A percentile compares a stretch with the other conserved stretches of the same genome.
phyloP scores from a whole-genome alignment of 2,113 vertebrate species.

The Athene cunicularia region DNA sequence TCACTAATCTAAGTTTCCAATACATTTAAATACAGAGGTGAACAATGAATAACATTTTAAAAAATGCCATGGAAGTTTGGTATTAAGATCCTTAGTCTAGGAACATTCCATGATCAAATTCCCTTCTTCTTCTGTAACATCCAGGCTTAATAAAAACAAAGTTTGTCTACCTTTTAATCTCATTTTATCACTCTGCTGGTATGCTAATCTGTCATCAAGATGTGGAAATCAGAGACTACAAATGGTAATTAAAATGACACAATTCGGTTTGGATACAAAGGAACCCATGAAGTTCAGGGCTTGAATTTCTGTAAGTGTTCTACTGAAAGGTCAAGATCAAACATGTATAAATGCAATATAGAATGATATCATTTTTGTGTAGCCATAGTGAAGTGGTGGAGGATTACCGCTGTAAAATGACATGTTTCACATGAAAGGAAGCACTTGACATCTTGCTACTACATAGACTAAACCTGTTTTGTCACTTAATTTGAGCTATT shows the following conservation, averaged over 20 bases:
- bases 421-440: not conserved
- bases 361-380: not conserved
- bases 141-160: slow-evolving; percentile 31
- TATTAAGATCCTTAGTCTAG: not conserved
- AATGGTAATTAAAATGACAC: slow-evolving; percentile 58
- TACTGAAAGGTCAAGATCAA: slow-evolving; percentile 36
- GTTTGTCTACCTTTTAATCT: slow-evolving; percentile 55
- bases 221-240: slow-evolving; percentile 30
- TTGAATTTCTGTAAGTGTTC: not conserved
- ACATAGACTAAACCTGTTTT: not conserved
- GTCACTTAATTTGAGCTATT: not conserved
- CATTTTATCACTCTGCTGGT: slow-evolving; percentile 43
- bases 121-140: slow-evolving; percentile 29
- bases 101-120: slow-evolving; percentile 28
- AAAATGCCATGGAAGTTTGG: not conserved
- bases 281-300: not conserved
- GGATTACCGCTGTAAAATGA: not conserved
- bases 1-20: not conserved
- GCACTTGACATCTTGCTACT: not conserved
- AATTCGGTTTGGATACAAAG: not conserved
- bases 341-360: not conserved
- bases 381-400: not conserved
- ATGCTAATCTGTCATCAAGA: slow-evolving; percentile 54
- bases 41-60: not conserved
- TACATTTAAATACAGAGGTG: not conserved